Percentiles rank a stretch among this genome's conserved stretches.
phyloP scores from a whole-genome alignment of 2,113 vertebrate genomes.

The Ictalurus furcatus region DNA sequence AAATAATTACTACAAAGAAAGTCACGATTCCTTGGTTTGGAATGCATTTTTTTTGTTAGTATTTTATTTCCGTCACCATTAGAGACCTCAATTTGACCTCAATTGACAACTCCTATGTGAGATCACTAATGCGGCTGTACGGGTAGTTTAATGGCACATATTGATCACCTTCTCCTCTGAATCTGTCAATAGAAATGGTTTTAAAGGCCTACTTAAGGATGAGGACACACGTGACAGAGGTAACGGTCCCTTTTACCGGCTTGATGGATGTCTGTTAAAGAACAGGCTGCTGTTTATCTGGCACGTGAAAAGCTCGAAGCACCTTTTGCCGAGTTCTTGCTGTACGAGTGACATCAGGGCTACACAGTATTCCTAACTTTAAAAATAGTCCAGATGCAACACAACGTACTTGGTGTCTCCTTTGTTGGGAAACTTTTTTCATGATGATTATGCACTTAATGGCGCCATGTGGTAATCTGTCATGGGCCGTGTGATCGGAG shows the following conservation, averaged over 20 bases:
- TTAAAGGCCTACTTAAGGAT: slow-evolving; percentile 72
- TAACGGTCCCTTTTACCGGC: slow-evolving; percentile 10
- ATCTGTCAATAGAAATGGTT: slow-evolving; percentile 70
- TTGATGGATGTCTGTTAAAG: slow-evolving; percentile 24
- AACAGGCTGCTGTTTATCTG: slow-evolving; percentile 7
- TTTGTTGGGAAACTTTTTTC: slow-evolving; percentile 11
- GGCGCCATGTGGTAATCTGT: slow-evolving; percentile 27
- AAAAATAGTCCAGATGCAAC: not conserved
- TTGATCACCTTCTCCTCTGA: slow-evolving; percentile 71
- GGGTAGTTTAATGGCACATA: slow-evolving; percentile 52
- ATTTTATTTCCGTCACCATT: not conserved
- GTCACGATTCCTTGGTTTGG: not conserved
- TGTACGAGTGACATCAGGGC: not conserved
- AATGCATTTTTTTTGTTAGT: not conserved
- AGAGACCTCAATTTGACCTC: slow-evolving; percentile 15
- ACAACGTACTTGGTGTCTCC: not conserved
- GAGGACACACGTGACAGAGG: slow-evolving; percentile 62
- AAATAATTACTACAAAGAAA: not conserved
- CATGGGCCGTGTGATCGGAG: not conserved
- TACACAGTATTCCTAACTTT: not conserved
- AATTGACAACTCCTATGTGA: not conserved
- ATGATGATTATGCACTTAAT: slow-evolving; percentile 35
- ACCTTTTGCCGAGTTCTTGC: not conserved
- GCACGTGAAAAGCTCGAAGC: not conserved
- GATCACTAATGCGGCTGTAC: slow-evolving; percentile 39